Percentiles rank a stretch among this genome's conserved stretches.
phyloP scores from a whole-genome alignment of 2,113 vertebrate genomes.

The Marcusenius ussheri region DNA sequence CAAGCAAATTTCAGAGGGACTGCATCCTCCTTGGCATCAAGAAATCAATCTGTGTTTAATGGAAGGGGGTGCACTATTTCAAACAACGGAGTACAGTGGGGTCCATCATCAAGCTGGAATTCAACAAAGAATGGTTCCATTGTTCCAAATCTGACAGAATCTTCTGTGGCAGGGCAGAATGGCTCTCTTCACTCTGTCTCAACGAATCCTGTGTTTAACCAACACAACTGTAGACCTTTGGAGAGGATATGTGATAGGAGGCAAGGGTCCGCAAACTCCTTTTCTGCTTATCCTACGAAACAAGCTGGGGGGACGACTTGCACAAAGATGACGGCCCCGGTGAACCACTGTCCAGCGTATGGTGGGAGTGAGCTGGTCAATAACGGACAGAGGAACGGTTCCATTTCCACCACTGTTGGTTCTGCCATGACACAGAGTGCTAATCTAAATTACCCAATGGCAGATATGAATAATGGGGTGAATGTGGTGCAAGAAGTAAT shows the following conservation, averaged over 20 bases:
- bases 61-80: neutral
- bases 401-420: neutral
- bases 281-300: neutral
- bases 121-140: neutral
- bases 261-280: neutral
- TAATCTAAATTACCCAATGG: neutral
- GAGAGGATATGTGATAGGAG: neutral
- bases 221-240: neutral
- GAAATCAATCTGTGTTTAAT: neutral
- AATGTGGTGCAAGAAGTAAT: neutral
- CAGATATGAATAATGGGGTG: neutral
- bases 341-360: neutral
- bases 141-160: neutral
- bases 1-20: neutral
- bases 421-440: neutral
- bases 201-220: neutral
- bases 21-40: neutral
- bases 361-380: neutral
- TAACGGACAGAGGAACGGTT: neutral
- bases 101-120: neutral
- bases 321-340: neutral
- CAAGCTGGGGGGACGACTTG: neutral
- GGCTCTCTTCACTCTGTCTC: neutral
- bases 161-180: neutral
- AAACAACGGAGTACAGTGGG: neutral